Percentiles rank a stretch among this genome's conserved stretches.
phyloP scores from a whole-genome alignment of 2,797 vertebrate genomes.

The Hapalemur alaotrensis region DNA sequence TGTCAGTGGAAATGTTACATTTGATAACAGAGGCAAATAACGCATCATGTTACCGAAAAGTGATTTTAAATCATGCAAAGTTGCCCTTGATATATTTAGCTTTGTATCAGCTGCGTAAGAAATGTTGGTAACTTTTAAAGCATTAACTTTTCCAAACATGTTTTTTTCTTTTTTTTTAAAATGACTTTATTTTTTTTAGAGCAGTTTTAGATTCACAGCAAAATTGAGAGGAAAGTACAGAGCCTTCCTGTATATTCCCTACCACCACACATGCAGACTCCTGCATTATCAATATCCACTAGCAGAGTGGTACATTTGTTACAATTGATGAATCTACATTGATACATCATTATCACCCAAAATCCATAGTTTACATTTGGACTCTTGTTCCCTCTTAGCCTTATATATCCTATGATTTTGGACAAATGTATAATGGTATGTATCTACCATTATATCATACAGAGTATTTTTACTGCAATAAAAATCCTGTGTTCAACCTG shows the following conservation, averaged over 20 bases:
- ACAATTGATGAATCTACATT: neutral
- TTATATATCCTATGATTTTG: neutral
- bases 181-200: neutral
- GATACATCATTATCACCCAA: neutral
- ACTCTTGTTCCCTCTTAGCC: neutral
- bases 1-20: neutral
- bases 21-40: neutral
- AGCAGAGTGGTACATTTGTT: neutral
- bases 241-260: neutral
- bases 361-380: neutral
- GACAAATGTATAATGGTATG: neutral
- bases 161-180: neutral
- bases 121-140: neutral
- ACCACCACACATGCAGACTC: neutral
- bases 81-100: neutral
- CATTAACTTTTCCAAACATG: neutral
- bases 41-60: neutral
- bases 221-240: neutral
- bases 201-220: neutral
- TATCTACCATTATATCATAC: neutral
- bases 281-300: neutral
- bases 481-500: neutral
- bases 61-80: neutral
- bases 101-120: constrained; percentile 24
- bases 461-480: neutral